phyloP scores from a whole-genome alignment of 2,113 vertebrate species.

The Canis aureus region DNA sequence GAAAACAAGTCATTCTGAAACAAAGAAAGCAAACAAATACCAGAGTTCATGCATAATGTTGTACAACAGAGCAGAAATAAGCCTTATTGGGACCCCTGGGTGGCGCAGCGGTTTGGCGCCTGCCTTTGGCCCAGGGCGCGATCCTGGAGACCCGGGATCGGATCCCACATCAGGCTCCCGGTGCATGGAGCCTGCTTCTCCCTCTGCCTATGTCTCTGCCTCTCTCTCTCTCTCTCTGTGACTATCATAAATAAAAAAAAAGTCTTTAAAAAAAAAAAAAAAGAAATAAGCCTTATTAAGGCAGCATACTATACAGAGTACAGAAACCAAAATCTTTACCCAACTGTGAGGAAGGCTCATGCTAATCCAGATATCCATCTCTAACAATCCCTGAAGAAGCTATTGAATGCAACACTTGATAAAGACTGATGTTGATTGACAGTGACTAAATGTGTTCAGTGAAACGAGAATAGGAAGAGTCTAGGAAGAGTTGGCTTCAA shows the following conservation, averaged over 20 bases:
- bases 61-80: not conserved
- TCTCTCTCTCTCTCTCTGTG: too few species aligned
- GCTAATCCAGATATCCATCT: not conserved
- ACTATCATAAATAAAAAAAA: too few species aligned
- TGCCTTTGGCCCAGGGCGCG: too few species aligned
- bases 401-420: not conserved
- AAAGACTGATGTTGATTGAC: not conserved
- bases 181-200: too few species aligned
- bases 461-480: not conserved
- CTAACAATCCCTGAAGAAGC: not conserved
- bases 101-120: too few species aligned
- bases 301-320: not conserved
- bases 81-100: not conserved
- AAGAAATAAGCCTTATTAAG: not conserved
- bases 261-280: too few species aligned
- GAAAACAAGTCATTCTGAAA: conserved; percentile 25
- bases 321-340: not conserved
- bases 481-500: not conserved
- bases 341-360: not conserved
- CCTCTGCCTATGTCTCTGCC: too few species aligned
- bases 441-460: not conserved
- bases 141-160: too few species aligned
- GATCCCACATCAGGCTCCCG: too few species aligned
- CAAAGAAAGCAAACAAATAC: not conserved
- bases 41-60: not conserved